phyloP scores from a whole-genome alignment of 2,797 vertebrate species.

The Crenichthys baileyi region DNA sequence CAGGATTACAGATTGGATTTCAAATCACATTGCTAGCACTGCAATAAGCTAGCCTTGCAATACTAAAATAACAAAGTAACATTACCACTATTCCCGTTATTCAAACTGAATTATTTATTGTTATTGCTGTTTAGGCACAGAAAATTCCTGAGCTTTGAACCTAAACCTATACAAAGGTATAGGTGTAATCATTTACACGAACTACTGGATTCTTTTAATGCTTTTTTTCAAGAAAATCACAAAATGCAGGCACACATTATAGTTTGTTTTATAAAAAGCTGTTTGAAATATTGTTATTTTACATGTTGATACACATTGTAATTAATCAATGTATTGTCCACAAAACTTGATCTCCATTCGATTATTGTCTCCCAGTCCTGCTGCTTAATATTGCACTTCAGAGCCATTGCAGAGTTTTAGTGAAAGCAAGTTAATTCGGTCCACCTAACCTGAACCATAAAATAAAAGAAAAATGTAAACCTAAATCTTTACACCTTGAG shows the following conservation, averaged over 20 bases:
- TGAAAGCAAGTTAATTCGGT: not conserved
- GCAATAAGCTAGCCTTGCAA: not conserved
- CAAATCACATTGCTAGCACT: not conserved
- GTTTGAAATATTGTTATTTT: not conserved
- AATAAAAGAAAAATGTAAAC: not conserved
- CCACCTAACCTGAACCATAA: not conserved
- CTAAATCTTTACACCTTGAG: slow-evolving; percentile 24
- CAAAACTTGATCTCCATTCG: not conserved
- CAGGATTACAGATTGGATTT: not conserved
- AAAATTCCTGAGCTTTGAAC: no score
- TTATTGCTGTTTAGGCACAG: no score
- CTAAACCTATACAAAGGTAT: not conserved
- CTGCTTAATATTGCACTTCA: not conserved
- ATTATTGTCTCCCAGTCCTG: not conserved
- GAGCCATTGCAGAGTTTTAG: not conserved
- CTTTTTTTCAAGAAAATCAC: no score
- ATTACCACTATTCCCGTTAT: not conserved
- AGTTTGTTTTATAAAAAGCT: not conserved
- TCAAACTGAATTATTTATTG: no score
- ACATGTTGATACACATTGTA: not conserved
- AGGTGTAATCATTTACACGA: not conserved
- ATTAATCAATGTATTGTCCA: not conserved
- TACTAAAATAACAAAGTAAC: not conserved
- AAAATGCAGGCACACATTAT: no score
- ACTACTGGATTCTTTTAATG: not conserved